Conservation (phyloP, 1,140 invertebrate species). For the Drosophila suzukii region DNA sequence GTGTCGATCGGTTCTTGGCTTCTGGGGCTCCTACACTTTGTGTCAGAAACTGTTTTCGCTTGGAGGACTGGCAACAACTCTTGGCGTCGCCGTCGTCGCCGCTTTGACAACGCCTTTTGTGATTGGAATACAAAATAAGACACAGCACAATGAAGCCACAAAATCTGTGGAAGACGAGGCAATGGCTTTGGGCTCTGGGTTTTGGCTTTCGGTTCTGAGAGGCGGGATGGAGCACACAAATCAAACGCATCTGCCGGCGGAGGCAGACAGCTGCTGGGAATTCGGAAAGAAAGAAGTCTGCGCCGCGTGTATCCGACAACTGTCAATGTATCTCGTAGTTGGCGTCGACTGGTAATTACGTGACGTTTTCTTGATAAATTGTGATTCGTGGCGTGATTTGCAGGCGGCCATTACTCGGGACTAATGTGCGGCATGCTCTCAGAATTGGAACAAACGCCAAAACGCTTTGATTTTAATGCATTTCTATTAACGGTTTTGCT, state of each 20-base stretch:
- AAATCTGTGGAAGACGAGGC: conserved; percentile 65
- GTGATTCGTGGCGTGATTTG: conserved; percentile 74
- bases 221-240: conserved; percentile 51
- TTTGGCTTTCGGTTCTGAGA: conserved; percentile 7
- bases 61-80: conserved; percentile 61
- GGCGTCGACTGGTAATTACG: conserved; percentile 67
- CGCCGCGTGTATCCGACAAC: conserved; percentile 14
- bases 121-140: conserved; percentile 81
- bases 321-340: conserved; percentile 35
- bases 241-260: conserved; percentile 75
- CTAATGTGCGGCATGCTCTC: conserved; percentile 75
- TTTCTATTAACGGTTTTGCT: conserved; percentile 75
- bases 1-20: conserved; percentile 70
- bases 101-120: conserved; percentile 80
- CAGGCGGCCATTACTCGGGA: conserved; percentile 69
- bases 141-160: conserved; percentile 44
- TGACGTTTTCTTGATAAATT: conserved; percentile 83
- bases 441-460: conserved; percentile 79
- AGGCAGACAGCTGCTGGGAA: conserved; percentile 65
- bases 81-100: conserved; percentile 76
- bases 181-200: conserved; percentile 16
- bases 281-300: conserved; percentile 74
- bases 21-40: conserved; percentile 37
- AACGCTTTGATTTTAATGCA: conserved; percentile 71
- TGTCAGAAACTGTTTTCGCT: conserved; percentile 51